Evolutionary conservation across 1,140 invertebrate species (phyloP).

Genomic region (Drosophila saltans): DNA sequence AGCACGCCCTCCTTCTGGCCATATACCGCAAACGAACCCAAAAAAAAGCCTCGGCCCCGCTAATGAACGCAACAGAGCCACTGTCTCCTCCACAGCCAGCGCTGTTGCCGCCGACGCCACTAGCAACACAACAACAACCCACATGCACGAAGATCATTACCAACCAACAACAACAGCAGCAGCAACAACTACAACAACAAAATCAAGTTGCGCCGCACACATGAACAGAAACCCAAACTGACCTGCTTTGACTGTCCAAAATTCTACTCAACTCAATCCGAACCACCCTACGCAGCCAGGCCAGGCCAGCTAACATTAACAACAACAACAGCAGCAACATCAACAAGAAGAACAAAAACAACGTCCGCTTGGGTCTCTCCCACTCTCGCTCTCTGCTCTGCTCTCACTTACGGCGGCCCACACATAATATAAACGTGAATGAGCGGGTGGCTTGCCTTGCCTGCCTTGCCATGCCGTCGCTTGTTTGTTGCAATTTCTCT

Average conservation of each 20-base stretch:
- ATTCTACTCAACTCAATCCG: slow-evolving; percentile 54
- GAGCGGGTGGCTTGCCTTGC: slow-evolving; percentile 68
- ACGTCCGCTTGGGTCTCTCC: slow-evolving; percentile 40
- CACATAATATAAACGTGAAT: slow-evolving; percentile 68
- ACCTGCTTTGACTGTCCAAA: slow-evolving; percentile 68
- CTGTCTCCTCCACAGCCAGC: slow-evolving; percentile 54
- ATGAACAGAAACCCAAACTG: slow-evolving; percentile 56
- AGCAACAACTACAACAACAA: slow-evolving; percentile 50
- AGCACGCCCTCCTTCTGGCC: slow-evolving; percentile 66
- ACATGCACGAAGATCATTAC: slow-evolving; percentile 81
- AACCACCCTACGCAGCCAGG: slow-evolving; percentile 65
- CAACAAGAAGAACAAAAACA: slow-evolving; percentile 1
- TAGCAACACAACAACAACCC: slow-evolving; percentile 53
- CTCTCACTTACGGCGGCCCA: slow-evolving; percentile 43
- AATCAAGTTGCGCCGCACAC: slow-evolving; percentile 68
- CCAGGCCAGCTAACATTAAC: neutral
- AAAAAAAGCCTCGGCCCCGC: slow-evolving; percentile 68
- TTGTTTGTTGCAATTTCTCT: slow-evolving; percentile 79
- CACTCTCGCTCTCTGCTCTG: slow-evolving; percentile 58
- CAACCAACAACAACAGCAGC: slow-evolving; percentile 59
- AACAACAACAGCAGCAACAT: neutral
- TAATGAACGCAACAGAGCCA: slow-evolving; percentile 77
- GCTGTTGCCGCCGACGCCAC: slow-evolving; percentile 19
- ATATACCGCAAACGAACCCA: slow-evolving; percentile 52
- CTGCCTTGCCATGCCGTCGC: slow-evolving; percentile 36